Evolutionary conservation across 2,888 invertebrate species (phyloP).

Genomic region (Zeuzera pyrina): DNA sequence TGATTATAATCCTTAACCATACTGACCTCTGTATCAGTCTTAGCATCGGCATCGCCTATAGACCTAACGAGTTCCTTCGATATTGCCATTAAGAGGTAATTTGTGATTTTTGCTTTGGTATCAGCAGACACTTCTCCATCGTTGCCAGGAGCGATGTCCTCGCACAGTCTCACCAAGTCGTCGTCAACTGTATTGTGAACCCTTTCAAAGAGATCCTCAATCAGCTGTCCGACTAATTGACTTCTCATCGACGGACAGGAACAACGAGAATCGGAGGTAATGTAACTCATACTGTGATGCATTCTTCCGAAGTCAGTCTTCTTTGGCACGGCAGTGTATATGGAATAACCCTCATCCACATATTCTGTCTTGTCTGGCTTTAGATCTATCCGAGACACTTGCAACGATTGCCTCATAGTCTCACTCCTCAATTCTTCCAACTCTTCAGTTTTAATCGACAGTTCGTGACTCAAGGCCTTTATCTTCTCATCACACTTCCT

Average conservation of each 20-base stretch:
- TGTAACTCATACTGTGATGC: conserved; percentile 66
- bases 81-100: conserved; percentile 68
- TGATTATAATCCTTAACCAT: conserved; percentile 24
- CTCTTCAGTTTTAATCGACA: conserved; percentile 69
- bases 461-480: conserved; percentile 72
- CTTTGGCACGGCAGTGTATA: conserved; percentile 64
- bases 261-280: conserved; percentile 52
- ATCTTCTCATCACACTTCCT: conserved; percentile 70
- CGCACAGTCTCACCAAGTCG: conserved; percentile 52
- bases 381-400: conserved; percentile 55
- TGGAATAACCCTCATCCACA: conserved; percentile 60
- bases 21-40: conserved; percentile 67
- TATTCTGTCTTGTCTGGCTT: conserved; percentile 63
- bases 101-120: conserved; percentile 65
- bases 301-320: conserved; percentile 59
- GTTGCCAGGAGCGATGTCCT: conserved; percentile 41
- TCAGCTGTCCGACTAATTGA: conserved; percentile 60
- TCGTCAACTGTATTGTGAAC: conserved; percentile 57
- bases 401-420: conserved; percentile 55
- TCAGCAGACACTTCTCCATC: conserved; percentile 45
- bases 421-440: conserved; percentile 61
- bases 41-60: conserved; percentile 65
- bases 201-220: conserved; percentile 61
- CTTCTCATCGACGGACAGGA: conserved; percentile 62
- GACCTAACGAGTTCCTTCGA: conserved; percentile 67